Conservation (phyloP, 2,113 vertebrate genomes). For the Cynocephalus volans region DNA sequence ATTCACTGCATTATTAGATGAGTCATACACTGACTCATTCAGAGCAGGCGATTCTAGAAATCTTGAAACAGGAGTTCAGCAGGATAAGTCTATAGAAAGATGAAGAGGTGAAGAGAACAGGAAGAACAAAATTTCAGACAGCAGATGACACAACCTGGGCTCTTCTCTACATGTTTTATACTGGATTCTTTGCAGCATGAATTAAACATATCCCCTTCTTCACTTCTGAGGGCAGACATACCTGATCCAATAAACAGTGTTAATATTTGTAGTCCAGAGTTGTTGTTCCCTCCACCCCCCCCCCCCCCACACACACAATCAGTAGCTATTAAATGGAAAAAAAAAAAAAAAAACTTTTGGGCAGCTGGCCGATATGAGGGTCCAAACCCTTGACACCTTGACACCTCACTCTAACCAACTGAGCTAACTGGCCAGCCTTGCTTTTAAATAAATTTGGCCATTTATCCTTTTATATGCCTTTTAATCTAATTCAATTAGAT, state of each 20-base stretch:
- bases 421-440: too few relatives aligned
- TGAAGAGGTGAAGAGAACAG: neutral
- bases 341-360: too few relatives aligned
- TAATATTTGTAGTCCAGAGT: neutral
- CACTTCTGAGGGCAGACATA: neutral
- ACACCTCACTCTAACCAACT: too few relatives aligned
- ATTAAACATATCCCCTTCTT: neutral
- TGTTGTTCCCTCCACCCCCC: neutral
- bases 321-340: neutral
- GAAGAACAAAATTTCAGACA: neutral
- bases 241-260: neutral
- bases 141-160: neutral
- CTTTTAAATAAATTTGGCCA: neutral
- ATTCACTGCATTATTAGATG: neutral
- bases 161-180: neutral
- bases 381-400: too few relatives aligned
- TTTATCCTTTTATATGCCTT: neutral
- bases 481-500: slow-evolving; percentile 44
- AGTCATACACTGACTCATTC: slow-evolving; percentile 9
- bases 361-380: too few relatives aligned
- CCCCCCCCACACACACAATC: neutral
- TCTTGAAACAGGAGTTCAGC: slow-evolving; percentile 31
- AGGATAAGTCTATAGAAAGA: neutral
- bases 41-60: slow-evolving; percentile 45
- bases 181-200: neutral